Base-by-base conservation (phyloP, 2,888 invertebrate genomes). In the Apodemia hepburni region DNA sequence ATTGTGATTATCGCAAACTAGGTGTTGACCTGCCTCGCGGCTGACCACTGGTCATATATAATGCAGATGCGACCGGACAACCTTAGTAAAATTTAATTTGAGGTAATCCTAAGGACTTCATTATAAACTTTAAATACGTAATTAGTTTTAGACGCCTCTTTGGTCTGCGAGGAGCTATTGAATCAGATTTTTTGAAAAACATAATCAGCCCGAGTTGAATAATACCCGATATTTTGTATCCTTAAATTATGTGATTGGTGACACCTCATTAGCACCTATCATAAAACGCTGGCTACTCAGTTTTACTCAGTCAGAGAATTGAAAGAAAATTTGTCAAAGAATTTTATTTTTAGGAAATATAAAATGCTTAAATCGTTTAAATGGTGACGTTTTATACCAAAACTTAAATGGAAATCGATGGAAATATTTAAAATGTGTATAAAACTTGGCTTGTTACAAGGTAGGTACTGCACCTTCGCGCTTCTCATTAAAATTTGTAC, bases 401-500 rank as follows among this genome's bases (percentile, higher is more conserved):
- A 35, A 17, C 22, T 9, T 35, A 27, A 18, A 49, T 11, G 18
- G 18, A 49, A 49, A 51, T 59, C 35, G 58, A 18, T 63, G 42
- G 27, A 51, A 77, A 80, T 77, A 80, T 80, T 75, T 77, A 79
- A 77, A 74, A 76, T 74, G 77, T 75, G 76, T 76, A 81, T 75
- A 82, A 79, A 79, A 74, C 75, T 70, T 71, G 70, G 76, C 80
- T 87, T 79, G 82, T 86, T 84, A 85, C 78, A 77, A 77, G 75
- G 74, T 76, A 77, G 70, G 74, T 68, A 74, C 74, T 82, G 80
- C 81, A 84, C 83, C 84, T 85, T 84, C 85, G 81, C 85, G 83
- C 82, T 88, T 83, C 87, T 90, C 90, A 90, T 91, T 90, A 91
- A 89, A 90, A 89, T 90, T 88, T 90, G 87, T 84, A 84, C 88